phyloP scores from a whole-genome alignment of 2,888 invertebrate species.

The Arge pagana region DNA sequence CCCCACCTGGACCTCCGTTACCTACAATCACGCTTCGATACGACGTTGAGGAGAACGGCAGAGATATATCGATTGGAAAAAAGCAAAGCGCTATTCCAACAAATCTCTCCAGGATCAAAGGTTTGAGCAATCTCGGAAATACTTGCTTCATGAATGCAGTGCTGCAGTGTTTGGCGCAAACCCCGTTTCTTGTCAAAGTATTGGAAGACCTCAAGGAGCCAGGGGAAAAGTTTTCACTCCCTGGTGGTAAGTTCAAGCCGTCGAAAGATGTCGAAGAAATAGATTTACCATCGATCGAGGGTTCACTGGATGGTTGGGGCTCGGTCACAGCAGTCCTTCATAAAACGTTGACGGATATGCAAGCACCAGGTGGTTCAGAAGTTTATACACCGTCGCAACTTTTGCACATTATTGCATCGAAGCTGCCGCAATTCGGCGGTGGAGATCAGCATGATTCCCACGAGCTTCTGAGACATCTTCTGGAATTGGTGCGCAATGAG shows the following conservation, averaged over 20 bases:
- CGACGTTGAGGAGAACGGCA: constrained; percentile 6
- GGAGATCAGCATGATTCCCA: constrained; percentile 97
- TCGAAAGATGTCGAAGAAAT: constrained; percentile 60
- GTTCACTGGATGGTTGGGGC: constrained; percentile 72
- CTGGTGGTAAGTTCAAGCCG: constrained; percentile 71
- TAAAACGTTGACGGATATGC: constrained; percentile 72
- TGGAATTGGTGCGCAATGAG: constrained; percentile 83
- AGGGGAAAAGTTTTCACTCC: constrained; percentile 73
- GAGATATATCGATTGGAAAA: constrained; percentile 4
- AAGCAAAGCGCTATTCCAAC: constrained; percentile 16
- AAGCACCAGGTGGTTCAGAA: constrained; percentile 66
- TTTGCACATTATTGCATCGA: constrained; percentile 67
- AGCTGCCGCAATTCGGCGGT: constrained; percentile 85
- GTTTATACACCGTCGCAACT: constrained; percentile 70
- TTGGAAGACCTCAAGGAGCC: constrained; percentile 71
- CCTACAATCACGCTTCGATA: constrained; percentile 23
- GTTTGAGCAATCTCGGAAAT: constrained; percentile 89
- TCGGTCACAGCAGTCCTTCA: constrained; percentile 70
- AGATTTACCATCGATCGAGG: constrained; percentile 68
- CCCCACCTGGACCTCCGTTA: constrained; percentile 33
- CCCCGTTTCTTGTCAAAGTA: constrained; percentile 75
- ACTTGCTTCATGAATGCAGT: constrained; percentile 98
- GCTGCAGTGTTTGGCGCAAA: constrained; percentile 88
- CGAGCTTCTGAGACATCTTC: constrained; percentile 85
- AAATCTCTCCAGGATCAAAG: constrained; percentile 45